Conservation (phyloP, 2,888 invertebrate species). For the Macrophya alboannulata region DNA sequence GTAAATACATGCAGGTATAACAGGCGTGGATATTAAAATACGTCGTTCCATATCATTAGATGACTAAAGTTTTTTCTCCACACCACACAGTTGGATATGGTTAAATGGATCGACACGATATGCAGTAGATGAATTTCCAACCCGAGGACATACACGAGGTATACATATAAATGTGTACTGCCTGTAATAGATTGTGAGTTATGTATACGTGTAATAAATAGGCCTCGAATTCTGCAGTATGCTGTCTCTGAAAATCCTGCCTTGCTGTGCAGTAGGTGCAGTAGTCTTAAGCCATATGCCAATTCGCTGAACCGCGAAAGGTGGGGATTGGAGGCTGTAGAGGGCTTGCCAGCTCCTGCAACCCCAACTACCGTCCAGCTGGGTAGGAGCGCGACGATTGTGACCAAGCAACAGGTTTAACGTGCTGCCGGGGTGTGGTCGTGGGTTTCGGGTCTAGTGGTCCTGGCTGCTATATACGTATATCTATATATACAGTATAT, state of each 20-base stretch:
- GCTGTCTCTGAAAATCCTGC: constrained; percentile 13
- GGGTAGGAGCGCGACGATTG: constrained; percentile 47
- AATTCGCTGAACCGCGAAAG: constrained; percentile 36
- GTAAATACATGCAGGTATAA: background rate
- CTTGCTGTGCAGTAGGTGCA: background rate
- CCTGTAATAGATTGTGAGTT: background rate
- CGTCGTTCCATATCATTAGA: background rate
- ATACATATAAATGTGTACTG: background rate
- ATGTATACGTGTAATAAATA: background rate
- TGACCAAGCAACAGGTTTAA: constrained; percentile 76
- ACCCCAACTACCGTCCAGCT: constrained; percentile 47
- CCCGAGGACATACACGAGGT: background rate
- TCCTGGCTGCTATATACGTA: constrained; percentile 22
- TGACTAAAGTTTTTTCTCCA: background rate
- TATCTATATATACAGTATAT: background rate
- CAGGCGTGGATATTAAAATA: background rate
- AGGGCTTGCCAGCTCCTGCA: constrained; percentile 34
- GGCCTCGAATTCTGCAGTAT: background rate
- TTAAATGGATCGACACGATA: background rate
- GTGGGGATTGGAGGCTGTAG: background rate
- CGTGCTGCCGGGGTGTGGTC: constrained; percentile 76
- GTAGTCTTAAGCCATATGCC: constrained; percentile 14
- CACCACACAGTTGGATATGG: background rate
- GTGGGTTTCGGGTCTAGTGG: constrained; percentile 47
- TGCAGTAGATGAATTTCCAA: too few species aligned